Base-by-base conservation (phyloP, 2,113 vertebrate genomes). In the Hypomesus transpacificus region DNA sequence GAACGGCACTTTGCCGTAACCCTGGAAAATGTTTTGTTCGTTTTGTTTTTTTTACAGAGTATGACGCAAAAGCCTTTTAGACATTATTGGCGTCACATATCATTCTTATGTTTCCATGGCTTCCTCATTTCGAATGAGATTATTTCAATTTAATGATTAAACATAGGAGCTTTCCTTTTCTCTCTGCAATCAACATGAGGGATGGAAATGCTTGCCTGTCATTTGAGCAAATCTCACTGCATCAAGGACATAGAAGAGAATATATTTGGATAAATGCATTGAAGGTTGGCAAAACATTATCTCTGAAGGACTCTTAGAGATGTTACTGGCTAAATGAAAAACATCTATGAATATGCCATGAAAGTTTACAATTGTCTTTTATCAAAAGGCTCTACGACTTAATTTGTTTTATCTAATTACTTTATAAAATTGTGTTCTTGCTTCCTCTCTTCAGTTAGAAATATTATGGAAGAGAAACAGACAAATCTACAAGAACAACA, bases 71-170 rank as follows among this genome's bases (percentile, higher is more conserved):
- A 46, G 39, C 39, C 39, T 46, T 46, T 46, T 8, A 46, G 1
- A 46, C 39, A 46, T 13, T 46, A 46, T 46, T 46, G 39, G 39
- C 14, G 17, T 61, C 22, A 26, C 24, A 61, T 28, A 3, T 22
- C 9, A 63, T 31, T 63, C 9, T 11, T 59, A 59, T 59, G 57
- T 14, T 34, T 63, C n/a, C 17, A 14, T 60, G 6, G 20, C 14
- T 57, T 70, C 39, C 59, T 60, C 20, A 70, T 24, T 22, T 26
- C 57, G 59, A 61, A 70, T 70, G 34, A 61, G 57, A 70, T 60
- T 28, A 24, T 58, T 14, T 69, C 14, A 20, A 11, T 69, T 58
- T 58, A 34, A 57, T 58, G 13, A 17, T 57, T 54, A 9, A 14
- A 18, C 20, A n/a, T 24, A 70, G 7, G 31, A 7, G 68, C 14